A percentile compares a stretch with the other conserved stretches of the same genome.
phyloP scores from a whole-genome alignment of 1,140 invertebrate genomes.

The Neomicropteryx cornuta region DNA sequence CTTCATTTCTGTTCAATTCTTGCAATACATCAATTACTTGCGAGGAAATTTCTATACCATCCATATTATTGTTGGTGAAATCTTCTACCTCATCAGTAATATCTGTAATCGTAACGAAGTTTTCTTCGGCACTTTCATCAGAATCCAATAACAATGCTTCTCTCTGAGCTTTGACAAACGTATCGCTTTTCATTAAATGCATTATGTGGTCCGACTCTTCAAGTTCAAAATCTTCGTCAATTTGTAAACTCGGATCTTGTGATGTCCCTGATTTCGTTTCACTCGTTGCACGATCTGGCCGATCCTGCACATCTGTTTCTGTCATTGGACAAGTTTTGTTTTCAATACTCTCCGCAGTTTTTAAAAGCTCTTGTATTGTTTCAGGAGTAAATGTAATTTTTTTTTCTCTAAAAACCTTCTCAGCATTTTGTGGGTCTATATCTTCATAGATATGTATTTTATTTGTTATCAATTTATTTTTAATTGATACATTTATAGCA shows the following conservation, averaged over 20 bases:
- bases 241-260: slow-evolving; percentile 29
- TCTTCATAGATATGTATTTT: slow-evolving; percentile 49
- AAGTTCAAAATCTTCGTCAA: slow-evolving; percentile 33
- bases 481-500: slow-evolving; percentile 19
- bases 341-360: too few relatives aligned
- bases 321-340: slow-evolving; percentile 18
- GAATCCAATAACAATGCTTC: slow-evolving; percentile 25
- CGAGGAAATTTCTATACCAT: too few relatives aligned
- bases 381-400: slow-evolving; percentile 17
- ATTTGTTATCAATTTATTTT: slow-evolving; percentile 33
- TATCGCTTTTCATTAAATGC: too few relatives aligned
- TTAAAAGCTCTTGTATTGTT: too few relatives aligned
- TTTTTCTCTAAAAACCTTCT: slow-evolving; percentile 21
- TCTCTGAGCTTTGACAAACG: slow-evolving; percentile 22
- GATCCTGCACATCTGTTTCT: slow-evolving; percentile 15
- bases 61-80: too few relatives aligned
- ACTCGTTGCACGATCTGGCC: slow-evolving; percentile 20
- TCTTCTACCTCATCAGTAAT: slow-evolving; percentile 30
- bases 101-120: slow-evolving; percentile 35
- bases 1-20: too few relatives aligned
- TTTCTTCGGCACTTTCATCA: slow-evolving; percentile 29
- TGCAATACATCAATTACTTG: too few relatives aligned
- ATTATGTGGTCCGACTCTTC: slow-evolving; percentile 31
- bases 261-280: slow-evolving; percentile 29
- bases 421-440: slow-evolving; percentile 29